Evolutionary conservation across 2,113 vertebrate species (phyloP).

Genomic region (Amphiprion ocellaris): DNA sequence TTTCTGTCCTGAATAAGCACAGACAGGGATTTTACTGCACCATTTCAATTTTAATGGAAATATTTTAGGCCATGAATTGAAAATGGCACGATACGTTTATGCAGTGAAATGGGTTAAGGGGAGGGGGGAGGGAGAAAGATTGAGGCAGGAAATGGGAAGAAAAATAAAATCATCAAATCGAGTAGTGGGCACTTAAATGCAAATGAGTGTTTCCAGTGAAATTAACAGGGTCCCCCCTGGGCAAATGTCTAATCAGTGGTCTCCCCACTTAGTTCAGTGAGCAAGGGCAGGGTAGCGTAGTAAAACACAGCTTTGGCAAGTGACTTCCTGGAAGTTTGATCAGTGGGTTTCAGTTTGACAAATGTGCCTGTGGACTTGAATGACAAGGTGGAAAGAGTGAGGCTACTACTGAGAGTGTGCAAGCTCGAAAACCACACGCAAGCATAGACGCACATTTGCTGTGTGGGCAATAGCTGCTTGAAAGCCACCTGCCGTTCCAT

Average conservation of each 20-base stretch:
- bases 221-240: conserved; percentile 69
- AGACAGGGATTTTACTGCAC: conserved; percentile 60
- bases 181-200: conserved; percentile 70
- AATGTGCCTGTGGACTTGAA: conserved; percentile 58
- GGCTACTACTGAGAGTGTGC: conserved; percentile 5
- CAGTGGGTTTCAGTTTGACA: conserved; percentile 56
- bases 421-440: conserved; percentile 24
- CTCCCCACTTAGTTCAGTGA: conserved; percentile 59
- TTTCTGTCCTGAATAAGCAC: conserved; percentile 51
- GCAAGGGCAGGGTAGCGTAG: conserved; percentile 70
- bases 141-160: conserved; percentile 52
- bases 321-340: conserved; percentile 51
- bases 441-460: conserved; percentile 49
- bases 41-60: conserved; percentile 70
- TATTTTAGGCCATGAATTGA: conserved; percentile 76
- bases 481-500: conserved; percentile 74
- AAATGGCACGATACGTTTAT: conserved; percentile 70
- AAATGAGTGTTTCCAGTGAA: conserved; percentile 75
- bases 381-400: conserved; percentile 46
- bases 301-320: conserved; percentile 57
- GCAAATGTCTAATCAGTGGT: conserved; percentile 73
- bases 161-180: conserved; percentile 55
- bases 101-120: conserved; percentile 62
- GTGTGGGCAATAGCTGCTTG: conserved; percentile 63
- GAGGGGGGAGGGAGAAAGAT: conserved; percentile 28